phyloP scores from a whole-genome alignment of 2,113 vertebrate species.

The Labeo rohita region DNA sequence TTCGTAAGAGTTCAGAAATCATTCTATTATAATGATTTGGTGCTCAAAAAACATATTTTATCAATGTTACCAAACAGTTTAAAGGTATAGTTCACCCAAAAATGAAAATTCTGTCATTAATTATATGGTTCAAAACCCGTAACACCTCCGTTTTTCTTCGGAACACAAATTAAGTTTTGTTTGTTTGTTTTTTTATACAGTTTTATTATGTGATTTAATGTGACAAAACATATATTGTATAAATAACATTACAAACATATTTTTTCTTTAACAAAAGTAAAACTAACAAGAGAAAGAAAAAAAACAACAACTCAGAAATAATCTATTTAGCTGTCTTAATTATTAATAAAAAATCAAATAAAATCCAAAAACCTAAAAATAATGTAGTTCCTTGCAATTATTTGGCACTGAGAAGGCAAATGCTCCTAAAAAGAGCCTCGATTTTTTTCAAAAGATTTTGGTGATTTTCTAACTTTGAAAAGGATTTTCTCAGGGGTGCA shows the following conservation, averaged over 20 bases:
- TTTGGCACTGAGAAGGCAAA: not conserved
- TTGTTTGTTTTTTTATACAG: not conserved
- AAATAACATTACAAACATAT: not conserved
- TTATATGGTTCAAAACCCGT: no score
- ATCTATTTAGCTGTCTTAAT: not conserved
- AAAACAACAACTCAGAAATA: not conserved
- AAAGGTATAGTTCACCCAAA: no score
- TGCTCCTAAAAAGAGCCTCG: not conserved
- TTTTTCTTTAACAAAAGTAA: no score
- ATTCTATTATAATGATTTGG: not conserved
- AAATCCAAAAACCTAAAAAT: not conserved
- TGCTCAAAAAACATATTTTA: no score
- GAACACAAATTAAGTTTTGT: no score
- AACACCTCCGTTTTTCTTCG: no score
- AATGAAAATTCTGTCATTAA: no score
- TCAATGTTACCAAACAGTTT: no score
- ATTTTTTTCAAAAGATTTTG: no score
- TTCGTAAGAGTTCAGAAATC: not conserved
- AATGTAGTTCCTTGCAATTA: not conserved
- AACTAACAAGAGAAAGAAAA: not conserved
- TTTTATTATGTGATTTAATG: not conserved
- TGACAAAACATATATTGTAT: not conserved
- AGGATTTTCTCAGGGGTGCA: no score
- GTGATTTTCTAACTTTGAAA: no score
- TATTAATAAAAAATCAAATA: not conserved